Evolutionary conservation across 1,140 invertebrate species (phyloP), one percentile per base, ranked within the genome.

Genomic region (Scaptodrosophila lebanonensis): DNA sequence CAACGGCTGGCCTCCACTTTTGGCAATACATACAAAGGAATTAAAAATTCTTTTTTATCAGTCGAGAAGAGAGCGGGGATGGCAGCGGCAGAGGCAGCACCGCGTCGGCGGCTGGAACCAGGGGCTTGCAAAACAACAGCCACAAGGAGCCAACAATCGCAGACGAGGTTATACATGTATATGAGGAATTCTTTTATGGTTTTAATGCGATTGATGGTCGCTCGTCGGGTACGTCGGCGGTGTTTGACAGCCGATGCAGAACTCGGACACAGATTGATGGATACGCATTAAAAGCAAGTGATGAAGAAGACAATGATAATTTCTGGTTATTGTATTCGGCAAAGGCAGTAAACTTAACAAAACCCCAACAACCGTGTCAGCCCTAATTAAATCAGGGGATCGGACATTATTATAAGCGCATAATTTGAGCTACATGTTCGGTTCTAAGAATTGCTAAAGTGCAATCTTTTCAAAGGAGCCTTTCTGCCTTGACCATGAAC

Each of bases 171-270:
- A 33, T 62, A 49, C 77, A 68, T n/a, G n/a, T n/a, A n/a, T 77
- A 83, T 83, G 61, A 83, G 66, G 66, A 84, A 84, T 85, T 72
- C 83, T 85, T 85, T 83, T 85, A 83, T 82, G 75, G 72, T 69
- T 66, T 85, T 83, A 85, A 85, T 84, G 75, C 76, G 72, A 82
- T 83, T 84, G 82, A 85, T 85, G 82, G 75, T 70, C 71, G 73
- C 57, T 50, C 51, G 58, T 38, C 51, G 45, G 53, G 39, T 27
- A 5, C 9, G 25, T 27, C 44, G 17, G n/a, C 40, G 51, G 60
- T 66, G 66, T 72, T 72, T 72, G 69, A 72, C 69, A 68, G 65
- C 58, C 64, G 54, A 32, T 58, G 66, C 54, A 71, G 71, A 66
- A 59, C 30, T n/a, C n/a, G 62, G 52, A 62, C 71, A 62, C 82